Evolutionary conservation across 2,888 invertebrate species (phyloP), one percentile per base, ranked within the genome.

Genomic region (Bugulina stolonifera): DNA sequence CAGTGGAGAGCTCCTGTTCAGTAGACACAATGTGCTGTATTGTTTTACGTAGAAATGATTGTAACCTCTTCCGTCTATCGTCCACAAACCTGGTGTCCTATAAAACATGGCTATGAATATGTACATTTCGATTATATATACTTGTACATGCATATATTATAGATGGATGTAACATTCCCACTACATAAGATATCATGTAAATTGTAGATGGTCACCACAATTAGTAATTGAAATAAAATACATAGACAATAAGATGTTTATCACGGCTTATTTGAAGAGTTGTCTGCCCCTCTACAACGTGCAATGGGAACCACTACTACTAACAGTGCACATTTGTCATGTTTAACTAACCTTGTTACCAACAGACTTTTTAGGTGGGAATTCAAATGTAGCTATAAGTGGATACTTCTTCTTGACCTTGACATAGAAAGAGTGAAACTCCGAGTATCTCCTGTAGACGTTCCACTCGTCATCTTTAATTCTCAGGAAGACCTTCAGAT

Each of bases 321-420:
- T n/a, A n/a, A n/a, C n/a, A n/a, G n/a, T n/a, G n/a, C n/a, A n/a
- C n/a, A n/a, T n/a, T n/a, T n/a, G n/a, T n/a, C n/a, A n/a, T n/a
- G n/a, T n/a, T n/a, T n/a, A 32, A 70, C 75, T 80, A 85, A 93
- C 93, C 88, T 93, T 93, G 85, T 93, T 94, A 35, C 95, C 92
- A 78, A 97, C 88, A 73, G 93, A 91, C 86, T 94, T 96, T 85
- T 97, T 97, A 0, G 94, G 94, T 10, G 97, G 96, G 86, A 97
- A 95, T 57, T 93, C 92, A 81, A 93, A 92, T 1, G 89, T 89
- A 27, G 90, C 89, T 71, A 94, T 89, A 73, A 90, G 87, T 0
- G 91, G 89, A 81, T 93, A 92, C 80, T 91, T 89, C 81, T 93
- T 93, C 81, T 91, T 92, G 57, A 95, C 86, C 77, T 91, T 90